Evolutionary conservation across 2,113 vertebrate genomes (phyloP), one percentile per base, ranked within the genome.

Genomic region (Lathamus discolor): DNA sequence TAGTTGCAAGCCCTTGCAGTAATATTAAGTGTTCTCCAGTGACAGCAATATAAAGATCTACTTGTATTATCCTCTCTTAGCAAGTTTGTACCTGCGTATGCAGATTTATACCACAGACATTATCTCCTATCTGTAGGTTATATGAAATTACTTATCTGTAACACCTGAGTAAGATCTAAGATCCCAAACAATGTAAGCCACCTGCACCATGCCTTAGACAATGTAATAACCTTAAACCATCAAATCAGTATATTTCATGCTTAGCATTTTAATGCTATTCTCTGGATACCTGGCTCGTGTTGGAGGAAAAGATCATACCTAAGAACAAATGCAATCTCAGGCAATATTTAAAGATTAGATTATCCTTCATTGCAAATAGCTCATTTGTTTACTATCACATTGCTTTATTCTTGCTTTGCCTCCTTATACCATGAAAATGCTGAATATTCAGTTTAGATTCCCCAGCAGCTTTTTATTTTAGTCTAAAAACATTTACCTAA

Each of bases 391-490:
- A 93, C 90, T 90, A 94, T 55, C 82, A 66, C 31, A 13, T 73
- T 72, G 90, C 69, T 96, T 97, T 96, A 93, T 92, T 95, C 93
- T 79, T 70, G 51, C 87, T 94, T 88, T 97, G 88, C 84, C 91
- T 93, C 78, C 84, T 95, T 82, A 61, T 59, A 88, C 54, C 81
- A 97, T 3, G 75, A 96, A 97, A 97, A 97, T 91, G 96, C 97
- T 97, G 96, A 97, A 95, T 95, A 94, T 87, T 95, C 86, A 95
- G 78, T 95, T 97, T 97, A 92, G 95, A 91, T 95, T 96, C n/a
- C 95, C 64, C 93, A 97, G 93, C 95, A 97, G 94, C 96, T 97
- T 92, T 94, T 96, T 92, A 86, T 95, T 95, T 91, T 94, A 84
- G 94, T 92, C 80, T 89, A 93, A 96, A 97, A 96, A 88, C 88